phyloP scores from a whole-genome alignment of 1,140 invertebrate genomes.

The Zeugodacus cucurbitae region DNA sequence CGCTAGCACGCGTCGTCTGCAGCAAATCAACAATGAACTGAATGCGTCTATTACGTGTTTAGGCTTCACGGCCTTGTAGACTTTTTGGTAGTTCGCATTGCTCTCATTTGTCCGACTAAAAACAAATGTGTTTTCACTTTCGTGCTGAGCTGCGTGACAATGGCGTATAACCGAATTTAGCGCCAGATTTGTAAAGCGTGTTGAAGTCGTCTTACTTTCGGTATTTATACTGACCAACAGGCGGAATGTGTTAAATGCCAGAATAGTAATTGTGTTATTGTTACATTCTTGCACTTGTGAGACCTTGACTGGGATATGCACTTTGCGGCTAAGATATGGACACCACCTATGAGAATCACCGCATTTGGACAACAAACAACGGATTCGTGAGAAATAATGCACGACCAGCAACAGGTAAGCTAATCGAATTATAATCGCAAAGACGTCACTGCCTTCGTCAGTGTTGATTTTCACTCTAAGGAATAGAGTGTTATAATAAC shows the following conservation, averaged over 20 bases:
- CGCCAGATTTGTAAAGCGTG: background rate
- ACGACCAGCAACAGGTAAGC: slow-evolving; percentile 22
- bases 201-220: background rate
- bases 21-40: background rate
- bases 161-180: background rate
- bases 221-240: background rate
- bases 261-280: background rate
- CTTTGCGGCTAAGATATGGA: slow-evolving; percentile 13
- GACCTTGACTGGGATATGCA: background rate
- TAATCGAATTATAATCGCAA: background rate
- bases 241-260: background rate
- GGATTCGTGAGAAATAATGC: slow-evolving; percentile 35
- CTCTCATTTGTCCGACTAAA: background rate
- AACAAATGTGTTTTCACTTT: background rate
- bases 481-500: background rate
- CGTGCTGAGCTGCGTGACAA: background rate
- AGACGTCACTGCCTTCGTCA: background rate
- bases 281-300: background rate
- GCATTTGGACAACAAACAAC: slow-evolving; percentile 45
- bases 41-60: background rate
- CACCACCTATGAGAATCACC: slow-evolving; percentile 27
- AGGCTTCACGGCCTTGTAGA: background rate
- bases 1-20: background rate
- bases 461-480: background rate
- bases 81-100: background rate